Base-by-base conservation (phyloP, 2,888 invertebrate genomes). In the Phlogophora meticulosa region DNA sequence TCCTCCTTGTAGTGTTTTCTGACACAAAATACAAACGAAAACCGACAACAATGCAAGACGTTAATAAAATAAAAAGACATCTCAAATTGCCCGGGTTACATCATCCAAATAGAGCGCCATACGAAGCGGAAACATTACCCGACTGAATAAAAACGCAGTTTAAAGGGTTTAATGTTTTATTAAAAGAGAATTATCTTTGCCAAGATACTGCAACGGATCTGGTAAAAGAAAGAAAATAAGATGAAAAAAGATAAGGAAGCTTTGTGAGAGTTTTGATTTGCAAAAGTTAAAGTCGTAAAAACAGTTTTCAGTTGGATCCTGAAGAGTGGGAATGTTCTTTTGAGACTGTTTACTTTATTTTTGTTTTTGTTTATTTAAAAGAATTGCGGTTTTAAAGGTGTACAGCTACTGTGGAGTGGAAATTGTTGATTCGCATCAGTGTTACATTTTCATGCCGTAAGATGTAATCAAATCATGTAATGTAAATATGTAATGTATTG, bases 181-280 rank as follows among this genome's bases (percentile, higher is more conserved):
- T 69, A 66, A 65, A 72, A 66, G 24, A 60, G 40, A 68, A 61
- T 76, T 60, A 76, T 65, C 67, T 78, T 57, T 62, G 58, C 52
- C 9, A 66, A 61, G 53, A 63, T 13, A n/a, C 24, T 49, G 66
- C 60, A 61, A 51, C 40, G 57, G 60, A 53, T 46, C 51, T 63
- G 36, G 32, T 4, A 42, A 68, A 64, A 46, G 61, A 59, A 65
- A 74, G 36, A 24, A 70, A 73, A 69, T 52, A 59, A 36, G 22
- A 60, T 63, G 22, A 62, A 64, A 62, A 64, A 66, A 63, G 43
- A 70, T 57, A 65, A 57, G 59, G 42, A 53, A 51, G 65, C 61
- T 10, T 9, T 32, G 42, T 9, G 9, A 15, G 66, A 75, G 75
- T 59, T 75, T 72, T 75, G 71, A 75, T 75, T 75, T 66, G 52